Evolutionary conservation across 2,888 invertebrate species (phyloP), one percentile per base, ranked within the genome.

Genomic region (Plebejus argus): DNA sequence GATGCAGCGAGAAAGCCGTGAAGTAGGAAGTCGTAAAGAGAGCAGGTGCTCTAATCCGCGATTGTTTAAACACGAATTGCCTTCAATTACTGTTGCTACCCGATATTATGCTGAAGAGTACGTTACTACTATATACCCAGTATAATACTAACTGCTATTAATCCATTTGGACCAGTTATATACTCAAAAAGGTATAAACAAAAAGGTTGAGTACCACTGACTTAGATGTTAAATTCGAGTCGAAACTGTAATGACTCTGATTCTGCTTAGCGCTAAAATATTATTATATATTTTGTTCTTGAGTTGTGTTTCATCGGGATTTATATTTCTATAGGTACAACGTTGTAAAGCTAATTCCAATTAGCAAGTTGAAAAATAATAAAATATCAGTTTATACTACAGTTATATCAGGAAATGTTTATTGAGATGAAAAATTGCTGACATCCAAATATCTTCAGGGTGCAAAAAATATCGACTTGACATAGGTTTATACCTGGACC

Each of bases 11-110:
- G 84, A 90, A 91, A 90, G 89, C 89, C 89, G 90, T 89, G 85
- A 83, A 82, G 81, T 80, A 85, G 90, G 91, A 91, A 91, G 91
- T 91, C 88, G 87, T 91, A 91, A 94, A 94, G 88, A 90, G 86
- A 82, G 87, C 93, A 92, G 89, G 92, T 92, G 89, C 88, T 33
- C 77, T 72, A 71, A 66, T 71, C 58, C 15, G 33, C 56, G 56
- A 72, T 71, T 56, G 12, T 71, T 77, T 71, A 58, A 76, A 61
- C 49, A 76, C 58, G 82, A 80, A 61, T 61, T 23, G 23, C 20
- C 61, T 61, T 12, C 23, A 61, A 23, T 61, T 61, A 23, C 61
- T 61, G 61, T 61, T 61, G 61, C 61, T 61, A 23, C 23, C 61
- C 23, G 23, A 12, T 23, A 10, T 61, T 23, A 23, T 61, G 5